phyloP scores from a whole-genome alignment of 2,888 invertebrate species.

The Plusia festucae region DNA sequence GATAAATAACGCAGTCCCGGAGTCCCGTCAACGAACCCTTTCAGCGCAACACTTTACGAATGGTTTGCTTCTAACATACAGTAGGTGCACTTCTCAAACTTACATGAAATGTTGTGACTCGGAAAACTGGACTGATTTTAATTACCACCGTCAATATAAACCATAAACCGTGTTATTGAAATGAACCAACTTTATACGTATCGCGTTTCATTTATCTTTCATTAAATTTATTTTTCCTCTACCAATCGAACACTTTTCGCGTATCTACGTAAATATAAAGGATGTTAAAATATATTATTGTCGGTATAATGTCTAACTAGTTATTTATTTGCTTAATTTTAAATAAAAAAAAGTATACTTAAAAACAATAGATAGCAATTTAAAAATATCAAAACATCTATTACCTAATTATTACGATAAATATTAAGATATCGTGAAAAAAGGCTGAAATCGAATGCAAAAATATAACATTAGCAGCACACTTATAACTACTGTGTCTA shows the following conservation, averaged over 20 bases:
- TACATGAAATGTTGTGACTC: conserved; percentile 36
- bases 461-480: background rate
- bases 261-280: conserved; percentile 28
- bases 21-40: conserved; percentile 73
- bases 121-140: conserved; percentile 55
- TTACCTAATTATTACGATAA: background rate
- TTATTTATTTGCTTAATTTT: background rate
- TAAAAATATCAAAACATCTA: background rate
- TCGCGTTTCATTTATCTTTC: conserved; percentile 53
- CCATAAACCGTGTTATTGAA: conserved; percentile 44
- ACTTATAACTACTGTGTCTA: background rate
- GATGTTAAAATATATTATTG: conserved; percentile 23
- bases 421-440: too few species aligned
- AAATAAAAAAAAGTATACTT: background rate
- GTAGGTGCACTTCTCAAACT: conserved; percentile 30
- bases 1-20: conserved; percentile 81
- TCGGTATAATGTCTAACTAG: background rate
- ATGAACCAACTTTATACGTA: conserved; percentile 49
- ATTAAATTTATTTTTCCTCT: conserved; percentile 51
- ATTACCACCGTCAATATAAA: conserved; percentile 52
- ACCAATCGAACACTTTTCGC: conserved; percentile 35
- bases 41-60: conserved; percentile 61
- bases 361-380: background rate
- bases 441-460: too few species aligned
- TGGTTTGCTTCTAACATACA: conserved; percentile 22